Base-by-base conservation (phyloP, 1,140 invertebrate species). In the Piezodorus guildinii region DNA sequence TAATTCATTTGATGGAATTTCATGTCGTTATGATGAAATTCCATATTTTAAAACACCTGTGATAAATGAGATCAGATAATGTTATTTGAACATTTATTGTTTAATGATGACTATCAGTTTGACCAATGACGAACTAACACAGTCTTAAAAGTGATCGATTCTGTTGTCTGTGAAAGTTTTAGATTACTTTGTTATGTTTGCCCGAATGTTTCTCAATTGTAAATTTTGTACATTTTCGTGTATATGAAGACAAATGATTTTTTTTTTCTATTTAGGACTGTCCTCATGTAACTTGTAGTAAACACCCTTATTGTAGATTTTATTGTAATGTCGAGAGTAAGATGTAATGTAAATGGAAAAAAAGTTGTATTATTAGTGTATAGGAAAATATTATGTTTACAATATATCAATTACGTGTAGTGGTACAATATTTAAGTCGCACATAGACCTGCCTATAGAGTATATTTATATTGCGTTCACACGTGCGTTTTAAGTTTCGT, bases 381-480 rank as follows among this genome's bases (percentile, higher is more conserved):
- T 63, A 63, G 51, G 52, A 25, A 64, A 45, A 60, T 64, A 59
- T 45, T 64, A 64, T 59, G 63, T 43, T 52, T 52, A 39, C 15
- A 27, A 63, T 56, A 52, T 54, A 62, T 62, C 23, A 39, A 64
- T 58, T 64, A 64, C 23, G 52, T 59, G 62, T 64, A 64, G 54
- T 64, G 51, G 51, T 58, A 59, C 44, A 60, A 60, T 59, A 60
- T 56, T 14, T 59, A 63, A 63, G 51, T 64, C 63, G 63, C 63
- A 64, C 63, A 64, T 60, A 64, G 25, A 56, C 63, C 62, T 63
- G 63, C 63, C 63, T 64, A 64, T 60, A 60, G 39, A 44, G n/a
- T 44, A 44, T 60, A 44, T 60, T 60, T 60, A 56, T 56, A 56
- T 60, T 60, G 58, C 39, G 58, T 62, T 60, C 44, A 23, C 17